A percentile compares a stretch with the other conserved stretches of the same genome.
phyloP scores from a whole-genome alignment of 2,113 vertebrate genomes.

The Accipiter virgatus region DNA sequence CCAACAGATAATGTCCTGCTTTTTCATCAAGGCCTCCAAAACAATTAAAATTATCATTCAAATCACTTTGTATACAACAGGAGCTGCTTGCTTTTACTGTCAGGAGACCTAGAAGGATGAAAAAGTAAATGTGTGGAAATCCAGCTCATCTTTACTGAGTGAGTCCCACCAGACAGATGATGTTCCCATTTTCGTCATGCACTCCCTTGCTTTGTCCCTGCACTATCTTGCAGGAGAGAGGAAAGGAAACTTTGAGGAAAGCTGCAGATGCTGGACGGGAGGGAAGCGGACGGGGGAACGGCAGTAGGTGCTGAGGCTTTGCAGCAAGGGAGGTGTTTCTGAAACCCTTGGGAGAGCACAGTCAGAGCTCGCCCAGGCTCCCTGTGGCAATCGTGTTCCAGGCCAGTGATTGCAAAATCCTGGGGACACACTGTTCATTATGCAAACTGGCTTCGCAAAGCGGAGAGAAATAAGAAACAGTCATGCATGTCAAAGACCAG shows the following conservation, averaged over 20 bases:
- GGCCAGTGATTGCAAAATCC: background rate
- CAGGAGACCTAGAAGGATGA: background rate
- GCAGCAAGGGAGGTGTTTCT: background rate
- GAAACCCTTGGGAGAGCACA: background rate
- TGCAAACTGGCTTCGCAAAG: background rate
- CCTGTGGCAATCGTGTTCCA: background rate
- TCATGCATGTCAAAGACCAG: background rate
- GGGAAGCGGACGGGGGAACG: background rate
- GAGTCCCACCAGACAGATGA: background rate
- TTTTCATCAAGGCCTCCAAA: conserved; percentile 19
- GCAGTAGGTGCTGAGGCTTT: background rate
- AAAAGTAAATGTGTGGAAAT: background rate
- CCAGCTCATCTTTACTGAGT: background rate
- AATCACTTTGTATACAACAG: background rate
- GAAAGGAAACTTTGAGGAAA: background rate
- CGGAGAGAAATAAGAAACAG: background rate
- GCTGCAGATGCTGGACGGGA: background rate
- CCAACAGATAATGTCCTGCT: background rate
- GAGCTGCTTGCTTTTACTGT: background rate
- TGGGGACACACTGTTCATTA: background rate
- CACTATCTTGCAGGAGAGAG: background rate
- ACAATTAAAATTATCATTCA: conserved; percentile 9
- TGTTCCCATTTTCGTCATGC: background rate
- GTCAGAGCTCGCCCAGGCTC: background rate
- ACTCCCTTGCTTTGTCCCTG: background rate